Evolutionary conservation across 2,113 vertebrate species (phyloP), one percentile per base, ranked within the genome.

Genomic region (Notiomystis cincta): DNA sequence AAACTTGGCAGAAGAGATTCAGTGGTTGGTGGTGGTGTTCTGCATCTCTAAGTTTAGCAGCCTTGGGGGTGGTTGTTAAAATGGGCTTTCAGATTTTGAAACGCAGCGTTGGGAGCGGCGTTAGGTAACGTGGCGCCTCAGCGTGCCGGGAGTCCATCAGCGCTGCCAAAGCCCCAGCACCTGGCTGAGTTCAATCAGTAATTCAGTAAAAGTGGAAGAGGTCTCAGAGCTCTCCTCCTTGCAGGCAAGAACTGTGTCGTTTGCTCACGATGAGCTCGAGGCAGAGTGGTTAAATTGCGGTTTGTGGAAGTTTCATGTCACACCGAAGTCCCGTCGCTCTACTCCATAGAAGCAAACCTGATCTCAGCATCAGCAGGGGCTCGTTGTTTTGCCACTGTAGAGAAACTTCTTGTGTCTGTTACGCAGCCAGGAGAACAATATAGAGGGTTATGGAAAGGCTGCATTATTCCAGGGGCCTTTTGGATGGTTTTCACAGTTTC

Each of bases 381-480:
- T 87, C 7, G 67, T 93, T 96, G 94, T 96, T 97, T 58, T 93
- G 91, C 65, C n/a, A 47, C 84, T 33, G 81, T 69, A 57, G 81
- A 96, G 96, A 96, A 96, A 82, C 89, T 97, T 96, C 95, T 94
- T 92, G 65, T 92, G 65, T 58, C 64, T 71, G 82, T 76, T 82
- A 5, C 2, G 1, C 87, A 73, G 93, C 71, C 81, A 77, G 77
- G 69, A 87, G 91, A 96, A 96, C 96, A 96, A 97, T 96, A 96
- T 96, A 96, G 96, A 96, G 87, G 35, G 38, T 85, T 73, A 95
- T 96, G 93, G 95, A 97, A 97, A 82, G 84, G 91, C 87, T 95
- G 91, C 87, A 15, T 96, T 94, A 93, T 94, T 40, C 81, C 82
- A 27, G 73, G 54, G 82, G 37, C 93, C 91, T 77, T 79, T 79